Evolutionary conservation across 2,797 vertebrate species (phyloP), one percentile per base, ranked within the genome.

Genomic region (Sciurus vulgaris): DNA sequence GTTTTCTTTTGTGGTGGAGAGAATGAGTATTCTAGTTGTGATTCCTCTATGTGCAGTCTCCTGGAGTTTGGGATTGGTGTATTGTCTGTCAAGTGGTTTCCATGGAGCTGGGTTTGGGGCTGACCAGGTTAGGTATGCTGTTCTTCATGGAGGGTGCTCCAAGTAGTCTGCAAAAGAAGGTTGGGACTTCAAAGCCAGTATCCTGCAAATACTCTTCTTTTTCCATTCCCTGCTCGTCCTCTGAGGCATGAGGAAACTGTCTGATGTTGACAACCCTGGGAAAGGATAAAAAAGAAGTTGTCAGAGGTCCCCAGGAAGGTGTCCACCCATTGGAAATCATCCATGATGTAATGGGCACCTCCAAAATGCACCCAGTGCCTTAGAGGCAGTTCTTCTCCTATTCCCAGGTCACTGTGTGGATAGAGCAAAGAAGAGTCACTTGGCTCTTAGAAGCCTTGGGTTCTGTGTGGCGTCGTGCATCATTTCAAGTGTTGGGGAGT

Each of bases 321-420:
- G 15, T 33, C 4, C 30, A 35, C 61, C 26, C 41, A 0, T 9
- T 83, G n/a, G 18, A 44, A 94, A 61, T 44, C 38, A 5, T 51
- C 13, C n/a, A 0, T 41, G 35, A 9, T 84, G 1, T n/a, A 33
- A 56, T 44, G 67, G 18, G 4, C 7, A 13, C 20, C 12, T 38
- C 11, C 22, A 10, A 59, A 83, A 65, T n/a, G 44, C 1, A 35
- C 24, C 12, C 14, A 33, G 44, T 13, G 35, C 13, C 4, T 1
- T 2, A n/a, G 54, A 61, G 59, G 17, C 3, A 0, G 10, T 61
- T 10, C 0, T 3, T 7, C 41, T 73, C 17, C 2, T 33, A 3
- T n/a, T 22, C 41, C 51, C 20, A 59, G 22, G 13, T 59, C 35
- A 56, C 22, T 22, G 0, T 10, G 10, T 30, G 41, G 9, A 4